Base-by-base conservation (phyloP, 1,140 invertebrate species). In the Apis dorsata region DNA sequence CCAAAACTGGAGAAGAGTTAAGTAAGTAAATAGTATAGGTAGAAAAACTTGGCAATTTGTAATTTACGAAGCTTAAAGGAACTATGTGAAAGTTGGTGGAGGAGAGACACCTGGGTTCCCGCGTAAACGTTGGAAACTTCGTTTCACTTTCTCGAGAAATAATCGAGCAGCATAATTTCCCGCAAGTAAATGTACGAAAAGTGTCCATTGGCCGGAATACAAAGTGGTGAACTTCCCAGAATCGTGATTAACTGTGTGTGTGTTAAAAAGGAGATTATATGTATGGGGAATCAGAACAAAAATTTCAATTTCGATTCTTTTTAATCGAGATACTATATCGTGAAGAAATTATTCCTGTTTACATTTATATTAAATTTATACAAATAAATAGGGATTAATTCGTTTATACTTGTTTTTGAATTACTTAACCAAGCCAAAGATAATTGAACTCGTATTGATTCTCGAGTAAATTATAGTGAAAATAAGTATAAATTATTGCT, bases 11-110 rank as follows among this genome's bases (percentile, higher is more conserved):
- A 15, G n/a, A 28, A 28, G 13, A 44, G 68, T 44, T 34, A 34
- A 62, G 53, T 17, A 21, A 62, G 62, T 24, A 49, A 83, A 53
- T 71, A 51, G n/a, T 17, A 24, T n/a, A 17, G 24, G 55, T 13
- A 44, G 57, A 70, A 72, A 84, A 87, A 87, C 85, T 88, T 88
- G 86, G 86, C 51, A 87, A 88, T 84, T 86, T 81, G 88, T 79
- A 88, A 89, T 86, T 86, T 86, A 79, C 80, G 55, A 71, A 71
- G 79, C 80, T 85, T 84, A 73, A 83, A 66, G 60, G 65, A 73
- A 71, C 63, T 78, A n/a, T 55, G 59, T 57, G 71, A 68, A 68
- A 83, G 79, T 78, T 77, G 24, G 65, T 9, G 21, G 10, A 28
- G 17, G 55, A 69, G 78, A 84, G 81, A 84, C 88, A 89, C 87